Conservation (phyloP, 2,113 vertebrate genomes). For the Gulo gulo region DNA sequence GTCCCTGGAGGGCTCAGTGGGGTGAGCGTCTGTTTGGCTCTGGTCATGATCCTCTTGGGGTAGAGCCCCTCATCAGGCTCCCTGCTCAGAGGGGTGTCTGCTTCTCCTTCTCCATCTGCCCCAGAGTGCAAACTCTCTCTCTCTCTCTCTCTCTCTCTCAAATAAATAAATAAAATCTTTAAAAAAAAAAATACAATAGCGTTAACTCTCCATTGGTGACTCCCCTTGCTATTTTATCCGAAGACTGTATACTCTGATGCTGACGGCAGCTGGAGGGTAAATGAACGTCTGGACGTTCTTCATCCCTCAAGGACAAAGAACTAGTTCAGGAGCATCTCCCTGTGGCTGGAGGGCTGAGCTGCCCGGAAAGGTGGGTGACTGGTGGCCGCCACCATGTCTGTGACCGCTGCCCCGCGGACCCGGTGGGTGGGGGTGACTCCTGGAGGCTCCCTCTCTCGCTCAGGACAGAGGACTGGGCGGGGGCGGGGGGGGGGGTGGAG, state of each 20-base stretch:
- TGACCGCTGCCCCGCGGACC: accelerated
- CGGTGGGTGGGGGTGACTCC: accelerated
- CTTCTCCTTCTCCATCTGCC: background rate
- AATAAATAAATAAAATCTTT: background rate
- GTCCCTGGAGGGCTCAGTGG: background rate
- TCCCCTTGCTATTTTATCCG: accelerated
- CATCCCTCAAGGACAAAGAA: background rate
- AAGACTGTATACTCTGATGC: accelerated
- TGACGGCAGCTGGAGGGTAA: background rate
- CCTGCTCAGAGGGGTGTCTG: background rate
- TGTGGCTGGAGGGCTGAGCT: background rate
- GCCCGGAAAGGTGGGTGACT: background rate
- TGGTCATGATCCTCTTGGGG: background rate
- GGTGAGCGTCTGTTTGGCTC: background rate
- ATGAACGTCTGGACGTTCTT: background rate
- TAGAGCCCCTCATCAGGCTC: background rate
- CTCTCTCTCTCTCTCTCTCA: background rate
- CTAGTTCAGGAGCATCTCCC: background rate
- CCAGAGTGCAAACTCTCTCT: background rate
- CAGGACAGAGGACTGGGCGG: background rate
- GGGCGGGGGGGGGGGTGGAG: too few relatives aligned
- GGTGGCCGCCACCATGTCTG: accelerated
- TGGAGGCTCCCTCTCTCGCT: accelerated
- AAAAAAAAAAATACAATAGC: background rate
- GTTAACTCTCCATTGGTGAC: background rate